Evolutionary conservation across 2,888 invertebrate species (phyloP), one percentile per base, ranked within the genome.

Genomic region (Melanargia galathea): DNA sequence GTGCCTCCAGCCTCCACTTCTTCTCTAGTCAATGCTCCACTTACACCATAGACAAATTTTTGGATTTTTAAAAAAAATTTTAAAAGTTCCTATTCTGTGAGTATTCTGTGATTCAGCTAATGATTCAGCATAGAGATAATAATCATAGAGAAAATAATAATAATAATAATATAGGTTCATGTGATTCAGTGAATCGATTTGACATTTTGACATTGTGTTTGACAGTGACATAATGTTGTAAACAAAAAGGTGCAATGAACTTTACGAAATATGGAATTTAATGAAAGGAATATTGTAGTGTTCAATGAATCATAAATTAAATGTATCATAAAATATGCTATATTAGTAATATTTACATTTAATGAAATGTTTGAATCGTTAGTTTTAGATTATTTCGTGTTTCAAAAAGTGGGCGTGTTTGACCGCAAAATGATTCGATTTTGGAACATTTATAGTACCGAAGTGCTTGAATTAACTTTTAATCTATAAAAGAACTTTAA

Each of bases 201-300:
- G n/a, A n/a, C n/a, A n/a, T n/a, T n/a, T n/a, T n/a, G n/a, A n/a
- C n/a, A n/a, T n/a, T n/a, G n/a, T n/a, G n/a, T n/a, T n/a, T n/a
- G n/a, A n/a, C n/a, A n/a, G n/a, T n/a, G n/a, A n/a, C n/a, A 48
- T n/a, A 75, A 77, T 64, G 70, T 81, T 84, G 84, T 88, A 89
- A 89, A 89, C 87, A 88, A 56, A 58, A 52, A 66, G 72, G 86
- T 80, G 81, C 87, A 87, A 81, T 88, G 88, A 87, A 89, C 87
- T 79, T 74, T 62, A 74, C 70, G 48, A 74, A 64, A 72, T 78
- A 62, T 22, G 6, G 35, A 11, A 49, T 51, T 76, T 77, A 77
- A 76, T 72, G 69, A 74, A 71, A 74, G 73, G 80, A 78, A 81
- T 69, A 72, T 62, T 60, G 35, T 16, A 38, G 55, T 62, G 56